These are phyloP conservation scores for Lucinisca nassula DNA, from an alignment of 2,888 invertebrate species.

Conservation along the genomic window DNA sequence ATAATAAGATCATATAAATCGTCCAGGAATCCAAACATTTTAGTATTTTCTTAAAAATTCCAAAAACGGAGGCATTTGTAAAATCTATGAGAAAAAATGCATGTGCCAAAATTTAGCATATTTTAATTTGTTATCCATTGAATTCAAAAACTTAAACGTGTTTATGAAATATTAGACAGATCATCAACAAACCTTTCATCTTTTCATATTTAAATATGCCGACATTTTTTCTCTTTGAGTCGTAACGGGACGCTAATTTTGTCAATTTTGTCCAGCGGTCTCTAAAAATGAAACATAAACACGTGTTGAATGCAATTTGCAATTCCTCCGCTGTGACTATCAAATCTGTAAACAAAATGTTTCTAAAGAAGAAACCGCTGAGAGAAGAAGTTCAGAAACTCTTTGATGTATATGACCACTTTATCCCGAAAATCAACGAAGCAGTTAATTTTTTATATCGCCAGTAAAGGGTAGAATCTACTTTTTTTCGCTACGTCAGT, in stretches of 20 bases:
- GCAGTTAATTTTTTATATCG: too few species aligned
- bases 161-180: not conserved
- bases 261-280: constrained; percentile 8
- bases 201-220: not conserved
- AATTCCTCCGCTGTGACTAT: not conserved
- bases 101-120: not conserved
- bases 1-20: too few species aligned
- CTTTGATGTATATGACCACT: too few species aligned
- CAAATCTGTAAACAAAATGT: not conserved
- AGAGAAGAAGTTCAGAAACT: too few species aligned
- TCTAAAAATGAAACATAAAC: constrained; percentile 11
- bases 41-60: too few species aligned
- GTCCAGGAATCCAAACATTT: too few species aligned
- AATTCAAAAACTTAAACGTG: not conserved
- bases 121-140: not conserved
- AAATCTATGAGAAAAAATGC: not conserved
- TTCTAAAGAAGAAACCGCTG: not conserved
- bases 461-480: too few species aligned
- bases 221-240: not conserved
- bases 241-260: not conserved
- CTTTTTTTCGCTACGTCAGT: too few species aligned
- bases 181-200: not conserved
- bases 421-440: too few species aligned
- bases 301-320: not conserved
- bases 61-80: too few species aligned